These are phyloP conservation scores for Drosophila parthenogenetica DNA, from an alignment of 2,888 invertebrate genomes.

Conservation along the genomic window DNA sequence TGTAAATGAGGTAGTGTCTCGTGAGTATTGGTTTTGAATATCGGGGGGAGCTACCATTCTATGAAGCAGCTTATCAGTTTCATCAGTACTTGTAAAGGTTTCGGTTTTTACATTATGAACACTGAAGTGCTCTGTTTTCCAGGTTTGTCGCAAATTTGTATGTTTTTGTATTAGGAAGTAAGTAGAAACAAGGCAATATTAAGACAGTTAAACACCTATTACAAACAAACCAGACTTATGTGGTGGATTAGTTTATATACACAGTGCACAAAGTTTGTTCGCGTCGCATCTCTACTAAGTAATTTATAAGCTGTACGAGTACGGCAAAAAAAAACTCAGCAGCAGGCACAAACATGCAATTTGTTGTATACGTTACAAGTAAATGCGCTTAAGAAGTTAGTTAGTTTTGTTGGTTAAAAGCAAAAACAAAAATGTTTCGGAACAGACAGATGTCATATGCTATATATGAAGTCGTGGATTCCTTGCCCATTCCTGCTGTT, in stretches of 20 bases:
- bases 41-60: conserved; percentile 66
- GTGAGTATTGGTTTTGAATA: conserved; percentile 62
- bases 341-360: conserved; percentile 78
- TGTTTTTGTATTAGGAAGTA: conserved; percentile 12
- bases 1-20: conserved; percentile 84
- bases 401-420: conserved; percentile 49
- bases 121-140: conserved; percentile 83
- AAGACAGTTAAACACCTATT: conserved; percentile 79
- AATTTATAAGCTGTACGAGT: conserved; percentile 59
- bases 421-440: conserved; percentile 36
- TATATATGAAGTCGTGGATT: conserved; percentile 83
- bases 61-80: conserved; percentile 82
- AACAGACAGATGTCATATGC: conserved; percentile 60
- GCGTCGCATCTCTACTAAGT: conserved; percentile 58
- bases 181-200: conserved; percentile 80
- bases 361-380: conserved; percentile 49
- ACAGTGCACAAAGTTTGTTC: conserved; percentile 59
- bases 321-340: conserved; percentile 72
- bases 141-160: conserved; percentile 62
- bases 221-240: conserved; percentile 64
- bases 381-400: conserved; percentile 53
- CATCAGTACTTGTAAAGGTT: conserved; percentile 77
- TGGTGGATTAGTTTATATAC: conserved; percentile 70
- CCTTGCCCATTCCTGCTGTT: conserved; percentile 55
- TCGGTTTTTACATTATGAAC: conserved; percentile 81